A percentile compares a stretch with the other conserved stretches of the same genome.
Evolutionary conservation across 2,113 vertebrate species (phyloP).

Genomic region (Clarias magur): DNA sequence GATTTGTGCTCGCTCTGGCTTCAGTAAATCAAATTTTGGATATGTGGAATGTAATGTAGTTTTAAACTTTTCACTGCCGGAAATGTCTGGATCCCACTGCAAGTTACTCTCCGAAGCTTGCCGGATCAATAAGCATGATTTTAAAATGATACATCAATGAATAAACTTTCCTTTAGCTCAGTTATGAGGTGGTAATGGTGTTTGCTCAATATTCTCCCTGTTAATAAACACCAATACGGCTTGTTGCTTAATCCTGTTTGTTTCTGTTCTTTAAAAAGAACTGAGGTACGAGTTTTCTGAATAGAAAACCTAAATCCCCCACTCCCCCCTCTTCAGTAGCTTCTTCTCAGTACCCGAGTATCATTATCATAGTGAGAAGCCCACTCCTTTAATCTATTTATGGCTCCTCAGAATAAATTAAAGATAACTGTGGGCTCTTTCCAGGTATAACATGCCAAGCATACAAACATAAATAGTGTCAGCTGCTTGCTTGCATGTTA

Average conservation of each 20-base stretch:
- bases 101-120: too few species aligned
- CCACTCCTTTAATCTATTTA: slow-evolving; percentile 17
- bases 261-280: background rate
- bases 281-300: background rate
- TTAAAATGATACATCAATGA: slow-evolving; percentile 5
- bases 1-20: background rate
- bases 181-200: background rate
- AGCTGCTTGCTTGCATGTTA: background rate
- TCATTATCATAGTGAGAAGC: background rate
- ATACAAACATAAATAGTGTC: background rate
- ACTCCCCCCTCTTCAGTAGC: background rate
- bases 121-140: background rate
- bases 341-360: background rate
- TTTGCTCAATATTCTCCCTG: background rate
- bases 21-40: background rate
- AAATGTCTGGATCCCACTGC: background rate
- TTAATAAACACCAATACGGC: background rate
- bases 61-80: background rate
- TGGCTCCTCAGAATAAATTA: background rate
- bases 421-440: background rate
- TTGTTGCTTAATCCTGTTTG: background rate
- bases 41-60: background rate
- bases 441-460: slow-evolving; percentile 1
- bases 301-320: background rate
- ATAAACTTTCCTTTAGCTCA: background rate